Evolutionary conservation across 2,888 invertebrate species (phyloP), one percentile per base, ranked within the genome.

Genomic region (Antheraea yamamai): DNA sequence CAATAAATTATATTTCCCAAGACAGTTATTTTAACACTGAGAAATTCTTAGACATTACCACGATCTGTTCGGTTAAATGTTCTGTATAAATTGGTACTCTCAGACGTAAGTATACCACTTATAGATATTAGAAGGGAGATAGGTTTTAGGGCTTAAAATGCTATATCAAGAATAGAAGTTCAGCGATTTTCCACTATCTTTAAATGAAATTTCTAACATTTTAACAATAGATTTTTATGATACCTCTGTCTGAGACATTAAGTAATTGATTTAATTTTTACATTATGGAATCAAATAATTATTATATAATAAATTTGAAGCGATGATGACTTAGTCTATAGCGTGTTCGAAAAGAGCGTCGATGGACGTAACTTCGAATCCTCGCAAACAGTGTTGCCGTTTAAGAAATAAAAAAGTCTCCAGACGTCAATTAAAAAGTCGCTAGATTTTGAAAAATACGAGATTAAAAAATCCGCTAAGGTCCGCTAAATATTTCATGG

Each of bases 1-100:
- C 55, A 55, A 55, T 55, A 55, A 55, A 55, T 18, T 55, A 20
- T 55, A 20, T 20, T 20, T 55, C 55, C 55, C 20, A 55, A 1
- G 55, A 20, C 55, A 18, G 16, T 55, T 55, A 20, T n/a, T 55
- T 20, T 20, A 55, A 55, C 55, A 3, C n/a, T 20, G 55, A 20
- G 55, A 55, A 55, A 55, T 55, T 55, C 55, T 20, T n/a, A 55
- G 20, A 55, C 18, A 20, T 20, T 55, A 55, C 20, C 55, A 55
- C 55, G 18, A 20, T n/a, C 55, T 55, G 20, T 55, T 55, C 55
- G 20, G 64, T 74, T 74, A 64, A 66, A 74, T 74, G 64, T 74
- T 51, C 30, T 51, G 66, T 66, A 26, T 26, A 51, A 74, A 74
- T 51, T 74, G 51, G 66, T 30, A 74, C 18, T 55, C 55, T 18